phyloP scores from a whole-genome alignment of 2,888 invertebrate genomes.

The Cataglyphis albicans region DNA sequence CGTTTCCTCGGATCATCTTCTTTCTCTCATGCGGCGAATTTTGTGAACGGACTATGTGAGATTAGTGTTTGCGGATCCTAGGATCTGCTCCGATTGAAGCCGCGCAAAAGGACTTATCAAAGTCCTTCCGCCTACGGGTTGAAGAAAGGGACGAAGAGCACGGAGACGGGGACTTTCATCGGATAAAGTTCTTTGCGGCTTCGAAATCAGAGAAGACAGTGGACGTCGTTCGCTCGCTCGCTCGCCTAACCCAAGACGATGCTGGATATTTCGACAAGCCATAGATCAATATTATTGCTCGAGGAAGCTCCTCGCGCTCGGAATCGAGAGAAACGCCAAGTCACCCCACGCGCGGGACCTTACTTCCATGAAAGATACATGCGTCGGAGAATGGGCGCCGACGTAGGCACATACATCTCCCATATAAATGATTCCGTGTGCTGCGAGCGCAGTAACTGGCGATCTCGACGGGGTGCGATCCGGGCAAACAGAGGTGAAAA shows the following conservation, averaged over 20 bases:
- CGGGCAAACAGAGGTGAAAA: conserved; percentile 27
- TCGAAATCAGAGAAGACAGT: conserved; percentile 62
- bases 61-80: conserved; percentile 54
- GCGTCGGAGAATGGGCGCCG: neutral
- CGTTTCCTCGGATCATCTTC: neutral
- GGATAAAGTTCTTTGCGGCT: conserved; percentile 69
- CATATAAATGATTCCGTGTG: conserved; percentile 39
- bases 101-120: conserved; percentile 60
- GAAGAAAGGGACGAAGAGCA: conserved; percentile 26
- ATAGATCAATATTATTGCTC: conserved; percentile 50
- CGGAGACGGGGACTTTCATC: conserved; percentile 61
- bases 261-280: conserved; percentile 30
- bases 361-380: conserved; percentile 45
- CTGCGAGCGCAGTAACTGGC: neutral
- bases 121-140: conserved; percentile 45
- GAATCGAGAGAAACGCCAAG: conserved; percentile 15
- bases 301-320: neutral
- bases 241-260: conserved; percentile 3
- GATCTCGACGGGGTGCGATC: neutral
- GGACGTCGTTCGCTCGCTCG: conserved; percentile 51
- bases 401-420: conserved; percentile 26
- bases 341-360: neutral
- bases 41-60: conserved; percentile 42
- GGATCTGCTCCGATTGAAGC: conserved; percentile 28
- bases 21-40: neutral